Evolutionary conservation across 2,797 vertebrate genomes (phyloP).

Genomic region (Podarcis lilfordi): DNA sequence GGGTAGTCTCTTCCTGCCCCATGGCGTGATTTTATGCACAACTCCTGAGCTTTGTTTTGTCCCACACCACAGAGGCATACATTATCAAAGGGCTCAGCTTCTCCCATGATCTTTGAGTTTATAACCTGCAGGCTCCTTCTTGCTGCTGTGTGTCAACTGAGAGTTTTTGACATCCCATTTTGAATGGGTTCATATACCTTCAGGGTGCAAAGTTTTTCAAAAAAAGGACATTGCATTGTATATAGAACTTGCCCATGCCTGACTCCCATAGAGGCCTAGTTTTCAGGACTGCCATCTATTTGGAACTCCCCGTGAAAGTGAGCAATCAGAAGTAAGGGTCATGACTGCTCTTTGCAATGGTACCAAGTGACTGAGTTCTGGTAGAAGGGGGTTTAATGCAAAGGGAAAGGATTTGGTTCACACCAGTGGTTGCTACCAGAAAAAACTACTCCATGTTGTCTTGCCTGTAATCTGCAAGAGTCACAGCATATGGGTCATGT

Average conservation of each 20-base stretch:
- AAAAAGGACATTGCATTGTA: neutral
- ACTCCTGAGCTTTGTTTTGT: neutral
- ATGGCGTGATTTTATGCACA: constrained; percentile 1
- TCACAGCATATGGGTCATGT: neutral
- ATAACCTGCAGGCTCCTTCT: neutral
- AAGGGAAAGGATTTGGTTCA: neutral
- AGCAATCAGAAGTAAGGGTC: neutral
- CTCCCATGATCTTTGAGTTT: neutral
- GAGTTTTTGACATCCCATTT: neutral
- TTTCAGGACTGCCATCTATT: neutral
- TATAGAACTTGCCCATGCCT: neutral
- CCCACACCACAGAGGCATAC: neutral
- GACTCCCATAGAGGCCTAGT: neutral
- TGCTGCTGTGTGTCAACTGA: neutral
- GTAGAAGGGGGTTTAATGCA: neutral
- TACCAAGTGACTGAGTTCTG: neutral
- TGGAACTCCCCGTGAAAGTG: neutral
- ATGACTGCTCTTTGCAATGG: neutral
- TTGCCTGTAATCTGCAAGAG: neutral
- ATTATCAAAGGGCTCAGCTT: neutral
- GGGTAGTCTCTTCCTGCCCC: neutral
- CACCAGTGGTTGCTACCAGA: neutral
- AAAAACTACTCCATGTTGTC: neutral
- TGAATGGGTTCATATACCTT: neutral
- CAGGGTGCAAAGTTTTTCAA: neutral